Evolutionary conservation across 2,113 vertebrate species (phyloP), one percentile per base, ranked within the genome.

Genomic region (Phylloscopus trochilus): DNA sequence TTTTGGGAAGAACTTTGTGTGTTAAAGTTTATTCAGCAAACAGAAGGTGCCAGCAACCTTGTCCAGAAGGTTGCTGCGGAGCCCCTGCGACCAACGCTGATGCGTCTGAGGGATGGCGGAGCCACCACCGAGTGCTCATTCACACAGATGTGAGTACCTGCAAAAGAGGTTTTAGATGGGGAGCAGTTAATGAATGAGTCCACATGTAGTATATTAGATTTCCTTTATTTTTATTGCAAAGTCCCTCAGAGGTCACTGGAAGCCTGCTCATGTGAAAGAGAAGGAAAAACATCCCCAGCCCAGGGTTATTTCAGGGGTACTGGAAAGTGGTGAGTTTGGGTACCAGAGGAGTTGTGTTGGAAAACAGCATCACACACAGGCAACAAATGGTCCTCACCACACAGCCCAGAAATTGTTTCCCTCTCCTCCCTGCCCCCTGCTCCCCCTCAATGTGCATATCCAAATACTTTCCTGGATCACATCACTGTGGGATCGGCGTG

Each of bases 401-500:
- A 60, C 30, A 63, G 27, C 73, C 31, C 53, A 56, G 64, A 52
- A 92, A 70, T 5, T n/a, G n/a, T 27, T 90, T 80, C 89, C 55
- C 41, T 76, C 28, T 30, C 43, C 44, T 60, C 33, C 24, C 49
- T 9, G 9, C 12, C 39, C 4, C 14, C 17, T 47, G 3, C 9
- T 24, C 26, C 41, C 24, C 18, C 24, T 4, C 2, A 87, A 26
- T n/a, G 39, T 85, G 79, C 83, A 35, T 87, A 79, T 80, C 79
- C 83, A 89, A 94, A 77, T 85, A 74, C 85, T 90, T 86, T 60
- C 58, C 73, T 84, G 86, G 94, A 95, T 92, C 92, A 60, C 92
- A 68, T 64, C 60, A 33, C 68, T 51, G 76, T 82, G 83, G 56
- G 73, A 72, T 90, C 1, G 0, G 60, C 5, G 0, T 63, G 69